Conservation (phyloP, 2,888 invertebrate genomes). For the Nymphalis urticae region DNA sequence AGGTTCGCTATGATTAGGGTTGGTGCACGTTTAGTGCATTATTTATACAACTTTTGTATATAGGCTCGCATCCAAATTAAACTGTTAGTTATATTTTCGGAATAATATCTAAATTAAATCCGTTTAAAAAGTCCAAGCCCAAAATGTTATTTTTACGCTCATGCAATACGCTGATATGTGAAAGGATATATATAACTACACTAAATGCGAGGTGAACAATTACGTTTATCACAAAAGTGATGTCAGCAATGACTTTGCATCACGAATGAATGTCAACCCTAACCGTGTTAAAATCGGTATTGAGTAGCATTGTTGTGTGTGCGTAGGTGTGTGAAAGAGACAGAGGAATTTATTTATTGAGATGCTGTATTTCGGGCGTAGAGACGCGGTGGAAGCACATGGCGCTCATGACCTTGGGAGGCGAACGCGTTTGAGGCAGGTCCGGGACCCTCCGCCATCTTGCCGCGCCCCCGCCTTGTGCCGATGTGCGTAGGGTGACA, state of each 20-base stretch:
- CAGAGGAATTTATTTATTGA: conserved; percentile 53
- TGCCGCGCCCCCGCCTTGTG: conserved; percentile 57
- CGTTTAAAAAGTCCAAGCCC: too few species aligned
- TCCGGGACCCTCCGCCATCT: conserved; percentile 74
- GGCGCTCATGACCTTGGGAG: conserved; percentile 70
- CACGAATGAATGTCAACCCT: conserved; percentile 40
- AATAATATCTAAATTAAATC: too few species aligned
- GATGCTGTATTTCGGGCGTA: conserved; percentile 74
- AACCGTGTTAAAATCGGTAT: conserved; percentile 49
- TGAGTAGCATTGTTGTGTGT: conserved; percentile 57
- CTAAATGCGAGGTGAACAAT: background rate
- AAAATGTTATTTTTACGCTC: too few species aligned
- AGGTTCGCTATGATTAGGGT: conserved; percentile 80
- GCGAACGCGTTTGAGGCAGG: conserved; percentile 74
- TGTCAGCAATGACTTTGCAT: conserved; percentile 7
- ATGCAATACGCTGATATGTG: too few species aligned
- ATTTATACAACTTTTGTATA: background rate
- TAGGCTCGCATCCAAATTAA: background rate
- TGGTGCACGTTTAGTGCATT: conserved; percentile 45
- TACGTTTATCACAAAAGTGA: conserved; percentile 1
- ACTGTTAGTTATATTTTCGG: background rate
- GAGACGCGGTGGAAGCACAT: conserved; percentile 63
- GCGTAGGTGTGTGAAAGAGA: conserved; percentile 52
- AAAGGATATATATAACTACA: background rate
- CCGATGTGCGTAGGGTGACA: conserved; percentile 64